Conservation (phyloP, 2,113 vertebrate species). For the Mirza zaza region DNA sequence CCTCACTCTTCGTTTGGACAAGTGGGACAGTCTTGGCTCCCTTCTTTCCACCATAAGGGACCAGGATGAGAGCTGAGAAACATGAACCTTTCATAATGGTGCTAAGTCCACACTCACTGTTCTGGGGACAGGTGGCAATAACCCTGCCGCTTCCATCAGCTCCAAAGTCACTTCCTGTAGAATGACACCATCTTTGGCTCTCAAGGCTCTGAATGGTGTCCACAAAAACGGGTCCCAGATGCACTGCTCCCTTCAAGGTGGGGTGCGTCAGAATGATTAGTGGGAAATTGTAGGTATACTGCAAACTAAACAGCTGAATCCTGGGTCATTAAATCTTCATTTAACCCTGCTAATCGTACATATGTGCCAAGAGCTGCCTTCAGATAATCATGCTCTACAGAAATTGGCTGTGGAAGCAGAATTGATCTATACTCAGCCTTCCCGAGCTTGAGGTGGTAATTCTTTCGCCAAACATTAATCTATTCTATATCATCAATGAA, state of each 20-base stretch:
- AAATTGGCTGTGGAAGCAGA: slow-evolving; percentile 49
- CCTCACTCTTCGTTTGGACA: neutral
- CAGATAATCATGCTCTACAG: slow-evolving; percentile 46
- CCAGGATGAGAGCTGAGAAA: neutral
- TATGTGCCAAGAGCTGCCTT: slow-evolving; percentile 28
- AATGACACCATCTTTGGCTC: neutral
- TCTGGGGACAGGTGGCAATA: neutral
- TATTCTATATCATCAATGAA: slow-evolving; percentile 14
- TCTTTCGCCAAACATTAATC: slow-evolving; percentile 62
- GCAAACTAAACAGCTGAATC: slow-evolving; percentile 65
- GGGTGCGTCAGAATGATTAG: neutral
- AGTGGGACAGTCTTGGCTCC: neutral
- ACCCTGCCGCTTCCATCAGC: neutral
- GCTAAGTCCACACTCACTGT: neutral
- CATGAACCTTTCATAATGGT: neutral
- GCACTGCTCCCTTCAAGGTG: slow-evolving; percentile 27
- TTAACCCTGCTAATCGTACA: slow-evolving; percentile 46
- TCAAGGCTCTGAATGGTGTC: neutral
- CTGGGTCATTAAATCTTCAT: slow-evolving; percentile 60
- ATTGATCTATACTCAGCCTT: slow-evolving; percentile 38
- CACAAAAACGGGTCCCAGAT: slow-evolving; percentile 1
- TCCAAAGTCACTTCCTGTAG: neutral
- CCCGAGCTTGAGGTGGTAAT: slow-evolving; percentile 46
- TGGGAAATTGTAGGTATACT: slow-evolving; percentile 46
- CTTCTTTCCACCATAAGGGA: neutral